Percentiles rank a stretch among this genome's conserved stretches.
phyloP scores from a whole-genome alignment of 2,888 invertebrate species.

The Eumerus sabulonum region DNA sequence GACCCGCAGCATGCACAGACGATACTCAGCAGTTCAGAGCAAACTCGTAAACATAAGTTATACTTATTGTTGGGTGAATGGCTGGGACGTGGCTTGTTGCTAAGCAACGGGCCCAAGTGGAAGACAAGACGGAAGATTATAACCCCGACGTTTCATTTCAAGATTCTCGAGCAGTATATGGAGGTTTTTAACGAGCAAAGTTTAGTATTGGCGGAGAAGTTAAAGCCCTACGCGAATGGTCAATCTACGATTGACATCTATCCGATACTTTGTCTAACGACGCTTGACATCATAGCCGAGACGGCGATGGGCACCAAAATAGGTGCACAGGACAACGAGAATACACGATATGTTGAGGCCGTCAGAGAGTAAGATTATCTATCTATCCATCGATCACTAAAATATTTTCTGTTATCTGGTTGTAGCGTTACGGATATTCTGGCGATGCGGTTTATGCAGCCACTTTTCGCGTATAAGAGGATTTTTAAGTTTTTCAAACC shows the following conservation, averaged over 20 bases:
- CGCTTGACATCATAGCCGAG: slow-evolving; percentile 83
- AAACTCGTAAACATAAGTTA: slow-evolving; percentile 73
- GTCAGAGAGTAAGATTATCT: slow-evolving; percentile 82
- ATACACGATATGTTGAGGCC: slow-evolving; percentile 85
- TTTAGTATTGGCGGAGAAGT: slow-evolving; percentile 81
- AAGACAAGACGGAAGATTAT: slow-evolving; percentile 84
- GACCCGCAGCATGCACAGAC: slow-evolving; percentile 73
- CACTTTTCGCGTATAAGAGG: slow-evolving; percentile 70
- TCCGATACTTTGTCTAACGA: slow-evolving; percentile 82
- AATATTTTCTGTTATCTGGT: background rate
- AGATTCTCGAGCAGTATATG: slow-evolving; percentile 86
- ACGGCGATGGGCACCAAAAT: slow-evolving; percentile 89
- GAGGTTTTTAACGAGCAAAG: slow-evolving; percentile 85
- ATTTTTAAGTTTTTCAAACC: slow-evolving; percentile 71
- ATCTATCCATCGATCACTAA: slow-evolving; percentile 72
- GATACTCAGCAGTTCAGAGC: slow-evolving; percentile 72
- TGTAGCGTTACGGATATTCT: slow-evolving; percentile 73
- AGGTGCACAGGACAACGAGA: slow-evolving; percentile 83
- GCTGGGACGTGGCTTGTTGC: slow-evolving; percentile 75
- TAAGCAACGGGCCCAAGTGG: slow-evolving; percentile 81
- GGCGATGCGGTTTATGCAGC: slow-evolving; percentile 73
- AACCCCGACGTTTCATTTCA: slow-evolving; percentile 89
- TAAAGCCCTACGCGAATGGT: slow-evolving; percentile 76
- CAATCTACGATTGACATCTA: slow-evolving; percentile 81
- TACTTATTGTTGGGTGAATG: slow-evolving; percentile 74